Evolutionary conservation across 2,113 vertebrate genomes (phyloP).

Genomic region (Platichthys flesus): DNA sequence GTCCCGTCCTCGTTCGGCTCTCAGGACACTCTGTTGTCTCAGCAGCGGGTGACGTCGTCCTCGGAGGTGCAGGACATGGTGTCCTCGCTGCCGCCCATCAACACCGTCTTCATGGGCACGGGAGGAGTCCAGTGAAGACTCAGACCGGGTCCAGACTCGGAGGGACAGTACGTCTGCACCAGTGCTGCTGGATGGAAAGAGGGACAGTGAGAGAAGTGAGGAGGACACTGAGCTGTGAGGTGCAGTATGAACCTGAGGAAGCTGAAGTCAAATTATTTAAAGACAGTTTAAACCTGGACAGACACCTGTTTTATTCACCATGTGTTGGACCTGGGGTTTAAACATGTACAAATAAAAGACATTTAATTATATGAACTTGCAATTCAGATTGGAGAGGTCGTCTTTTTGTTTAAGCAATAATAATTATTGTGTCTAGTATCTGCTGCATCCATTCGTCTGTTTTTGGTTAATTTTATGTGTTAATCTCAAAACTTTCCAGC

Average conservation of each 20-base stretch:
- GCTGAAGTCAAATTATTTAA: not conserved
- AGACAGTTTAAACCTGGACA: not conserved
- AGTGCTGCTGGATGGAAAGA: not conserved
- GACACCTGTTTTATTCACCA: not conserved
- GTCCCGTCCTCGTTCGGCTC: conserved; percentile 82
- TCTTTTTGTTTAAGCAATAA: too few relatives aligned
- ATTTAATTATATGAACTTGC: not conserved
- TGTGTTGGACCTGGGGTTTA: too few relatives aligned
- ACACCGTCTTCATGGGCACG: conserved; percentile 96
- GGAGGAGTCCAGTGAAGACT: conserved; percentile 85
- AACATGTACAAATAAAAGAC: too few relatives aligned
- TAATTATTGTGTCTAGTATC: too few relatives aligned
- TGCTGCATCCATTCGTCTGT: too few relatives aligned
- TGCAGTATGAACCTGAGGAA: too few relatives aligned
- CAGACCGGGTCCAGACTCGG: not conserved
- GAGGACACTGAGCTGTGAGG: not conserved
- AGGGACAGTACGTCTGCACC: not conserved
- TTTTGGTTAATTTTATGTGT: too few relatives aligned
- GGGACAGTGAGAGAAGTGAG: not conserved
- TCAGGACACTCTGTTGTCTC: conserved; percentile 86
- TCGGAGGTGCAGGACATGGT: conserved; percentile 86
- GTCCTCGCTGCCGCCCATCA: conserved; percentile 95
- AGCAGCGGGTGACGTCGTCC: conserved; percentile 70
- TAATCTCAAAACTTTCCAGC: too few relatives aligned
- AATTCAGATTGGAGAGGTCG: not conserved